Percentiles rank a stretch among this genome's conserved stretches.
phyloP scores from a whole-genome alignment of 37 sponge, comb jelly and placozoan genomes.

The Beroe forskalii region DNA sequence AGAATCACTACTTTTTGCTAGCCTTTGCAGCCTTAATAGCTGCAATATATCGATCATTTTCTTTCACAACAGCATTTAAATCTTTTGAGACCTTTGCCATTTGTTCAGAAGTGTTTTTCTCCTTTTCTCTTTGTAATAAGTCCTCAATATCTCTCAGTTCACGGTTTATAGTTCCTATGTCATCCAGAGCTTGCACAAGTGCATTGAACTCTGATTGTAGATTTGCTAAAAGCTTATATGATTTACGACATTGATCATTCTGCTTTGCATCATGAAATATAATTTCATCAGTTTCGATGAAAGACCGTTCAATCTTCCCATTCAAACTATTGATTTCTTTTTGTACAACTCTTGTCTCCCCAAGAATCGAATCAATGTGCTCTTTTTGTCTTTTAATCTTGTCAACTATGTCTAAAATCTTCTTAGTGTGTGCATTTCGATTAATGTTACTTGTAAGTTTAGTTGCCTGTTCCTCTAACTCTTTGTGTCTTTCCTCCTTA shows the following conservation, averaged over 20 bases:
- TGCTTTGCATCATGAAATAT: conserved; percentile 54
- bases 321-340: conserved; percentile 45
- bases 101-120: neutral
- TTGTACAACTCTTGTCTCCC: conserved; percentile 31
- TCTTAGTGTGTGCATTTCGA: conserved; percentile 59
- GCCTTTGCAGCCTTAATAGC: neutral
- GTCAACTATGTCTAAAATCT: conserved; percentile 49
- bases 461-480: neutral
- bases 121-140: conserved; percentile 16
- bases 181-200: conserved; percentile 33
- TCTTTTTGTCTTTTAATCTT: conserved; percentile 36
- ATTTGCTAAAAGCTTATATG: conserved; percentile 49
- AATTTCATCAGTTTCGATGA: conserved; percentile 60
- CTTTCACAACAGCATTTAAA: neutral
- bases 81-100: neutral
- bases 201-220: conserved; percentile 64
- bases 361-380: conserved; percentile 12
- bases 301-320: conserved; percentile 37
- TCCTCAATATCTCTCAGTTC: conserved; percentile 46
- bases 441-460: conserved; percentile 4
- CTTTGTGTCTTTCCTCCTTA: neutral
- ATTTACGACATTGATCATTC: conserved; percentile 33
- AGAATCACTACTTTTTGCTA: conserved; percentile 28
- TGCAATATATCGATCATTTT: neutral
- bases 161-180: conserved; percentile 53